A percentile compares a stretch with the other conserved stretches of the same genome.
Conservation (phyloP, 2,113 vertebrate species). For the Nipponia nippon region DNA sequence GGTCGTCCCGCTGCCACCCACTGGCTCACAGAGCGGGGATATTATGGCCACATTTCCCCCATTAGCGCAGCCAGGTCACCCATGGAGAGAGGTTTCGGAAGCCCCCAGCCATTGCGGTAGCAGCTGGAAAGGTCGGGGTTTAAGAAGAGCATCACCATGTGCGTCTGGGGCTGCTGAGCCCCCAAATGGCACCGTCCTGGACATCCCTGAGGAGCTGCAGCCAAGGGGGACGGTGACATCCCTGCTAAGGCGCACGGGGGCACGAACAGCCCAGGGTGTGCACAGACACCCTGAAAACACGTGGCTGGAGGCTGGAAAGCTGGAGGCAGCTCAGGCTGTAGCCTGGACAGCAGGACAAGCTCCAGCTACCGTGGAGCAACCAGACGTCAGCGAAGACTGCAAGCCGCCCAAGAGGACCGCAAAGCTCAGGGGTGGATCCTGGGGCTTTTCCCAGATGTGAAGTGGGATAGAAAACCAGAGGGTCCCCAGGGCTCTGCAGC, state of each 20-base stretch:
- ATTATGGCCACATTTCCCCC: rapidly evolving
- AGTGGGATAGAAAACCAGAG: not conserved
- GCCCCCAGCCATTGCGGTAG: rapidly evolving
- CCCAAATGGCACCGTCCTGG: not conserved
- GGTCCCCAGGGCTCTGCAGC: not conserved
- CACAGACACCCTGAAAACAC: rapidly evolving
- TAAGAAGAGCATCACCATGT: not conserved
- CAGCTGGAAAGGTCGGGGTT: not conserved
- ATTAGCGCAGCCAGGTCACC: rapidly evolving
- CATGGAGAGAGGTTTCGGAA: rapidly evolving
- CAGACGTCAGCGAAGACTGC: not conserved
- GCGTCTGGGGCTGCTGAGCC: not conserved
- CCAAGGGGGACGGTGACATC: not conserved
- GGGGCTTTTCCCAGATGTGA: not conserved
- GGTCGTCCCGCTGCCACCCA: not conserved
- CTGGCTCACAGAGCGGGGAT: not conserved
- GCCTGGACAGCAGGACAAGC: not conserved
- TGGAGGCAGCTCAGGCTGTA: not conserved
- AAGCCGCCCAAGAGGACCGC: not conserved
- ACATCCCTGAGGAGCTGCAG: not conserved
- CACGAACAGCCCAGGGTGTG: not conserved
- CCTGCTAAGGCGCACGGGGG: rapidly evolving
- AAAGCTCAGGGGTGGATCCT: not conserved
- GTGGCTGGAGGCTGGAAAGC: not conserved
- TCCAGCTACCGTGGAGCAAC: rapidly evolving